Evolutionary conservation across 2,888 invertebrate species (phyloP).

Genomic region (Quadriops clusia): DNA sequence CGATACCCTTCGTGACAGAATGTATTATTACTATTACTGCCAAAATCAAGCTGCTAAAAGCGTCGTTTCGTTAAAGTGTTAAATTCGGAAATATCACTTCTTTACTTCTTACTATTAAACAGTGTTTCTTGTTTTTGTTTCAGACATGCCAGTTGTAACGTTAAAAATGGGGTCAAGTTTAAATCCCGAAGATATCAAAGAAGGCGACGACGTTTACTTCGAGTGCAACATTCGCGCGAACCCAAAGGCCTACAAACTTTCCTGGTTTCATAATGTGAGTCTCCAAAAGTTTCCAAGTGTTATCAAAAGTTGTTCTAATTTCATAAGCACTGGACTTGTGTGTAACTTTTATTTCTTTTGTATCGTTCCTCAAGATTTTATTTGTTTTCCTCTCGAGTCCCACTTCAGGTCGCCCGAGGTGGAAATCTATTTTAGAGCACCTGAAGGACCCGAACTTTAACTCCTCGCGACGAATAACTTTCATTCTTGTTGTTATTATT

Average conservation of each 20-base stretch:
- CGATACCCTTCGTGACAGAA: no score
- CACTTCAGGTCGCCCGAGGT: no score
- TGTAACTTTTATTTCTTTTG: not conserved
- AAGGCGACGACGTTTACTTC: conserved; percentile 82
- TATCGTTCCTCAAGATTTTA: conserved; percentile 1
- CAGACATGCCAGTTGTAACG: conserved; percentile 71
- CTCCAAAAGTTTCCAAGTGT: conserved; percentile 9
- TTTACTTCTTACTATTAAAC: no score
- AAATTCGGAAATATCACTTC: no score
- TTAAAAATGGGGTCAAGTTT: conserved; percentile 75
- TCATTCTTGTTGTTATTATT: no score
- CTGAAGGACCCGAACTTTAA: no score
- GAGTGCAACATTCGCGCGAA: conserved; percentile 77
- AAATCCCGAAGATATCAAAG: conserved; percentile 78
- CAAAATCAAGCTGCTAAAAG: no score
- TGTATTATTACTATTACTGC: no score
- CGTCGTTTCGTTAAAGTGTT: no score
- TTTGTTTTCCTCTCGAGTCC: not conserved
- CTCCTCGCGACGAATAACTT: no score
- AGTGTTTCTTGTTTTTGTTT: conserved; percentile 31
- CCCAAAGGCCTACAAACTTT: conserved; percentile 71
- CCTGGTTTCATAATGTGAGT: conserved; percentile 84
- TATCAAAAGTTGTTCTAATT: no score
- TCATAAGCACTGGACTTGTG: not conserved
- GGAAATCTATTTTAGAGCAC: no score